Evolutionary conservation across 1,140 invertebrate genomes (phyloP).

Genomic region (Drosophila guanche): DNA sequence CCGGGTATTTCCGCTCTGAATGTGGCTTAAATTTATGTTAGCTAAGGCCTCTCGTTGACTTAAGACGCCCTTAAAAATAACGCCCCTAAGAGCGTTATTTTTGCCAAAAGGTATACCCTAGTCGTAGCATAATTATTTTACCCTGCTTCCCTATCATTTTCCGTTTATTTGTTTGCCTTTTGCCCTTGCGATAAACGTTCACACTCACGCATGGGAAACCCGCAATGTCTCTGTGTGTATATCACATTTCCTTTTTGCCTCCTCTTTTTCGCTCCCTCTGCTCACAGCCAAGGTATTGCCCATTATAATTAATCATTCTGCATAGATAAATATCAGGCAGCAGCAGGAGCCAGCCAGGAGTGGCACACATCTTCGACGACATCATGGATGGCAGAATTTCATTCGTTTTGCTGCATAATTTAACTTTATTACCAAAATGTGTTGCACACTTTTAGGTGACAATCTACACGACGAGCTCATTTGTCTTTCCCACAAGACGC

Average conservation of each 20-base stretch:
- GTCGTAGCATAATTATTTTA: too few relatives aligned
- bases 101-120: too few relatives aligned
- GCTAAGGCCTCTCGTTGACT: neutral
- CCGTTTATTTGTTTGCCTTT: conserved; percentile 52
- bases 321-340: conserved; percentile 28
- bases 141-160: conserved; percentile 11
- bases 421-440: conserved; percentile 67
- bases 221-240: conserved; percentile 8
- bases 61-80: too few relatives aligned
- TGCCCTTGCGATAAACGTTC: conserved; percentile 42
- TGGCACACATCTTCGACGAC: too few relatives aligned
- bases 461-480: conserved; percentile 24
- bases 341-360: conserved; percentile 1
- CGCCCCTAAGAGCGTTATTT: too few relatives aligned
- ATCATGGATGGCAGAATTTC: conserved; percentile 42
- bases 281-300: conserved; percentile 39
- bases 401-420: conserved; percentile 69
- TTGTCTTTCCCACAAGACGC: conserved; percentile 9
- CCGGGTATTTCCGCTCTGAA: neutral
- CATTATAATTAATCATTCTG: conserved; percentile 71
- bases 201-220: conserved; percentile 1
- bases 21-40: neutral
- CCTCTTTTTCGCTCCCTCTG: neutral
- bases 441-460: conserved; percentile 51
- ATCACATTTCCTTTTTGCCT: conserved; percentile 26